phyloP scores from a whole-genome alignment of 2,888 invertebrate genomes.

The Sabatieria punctata region DNA sequence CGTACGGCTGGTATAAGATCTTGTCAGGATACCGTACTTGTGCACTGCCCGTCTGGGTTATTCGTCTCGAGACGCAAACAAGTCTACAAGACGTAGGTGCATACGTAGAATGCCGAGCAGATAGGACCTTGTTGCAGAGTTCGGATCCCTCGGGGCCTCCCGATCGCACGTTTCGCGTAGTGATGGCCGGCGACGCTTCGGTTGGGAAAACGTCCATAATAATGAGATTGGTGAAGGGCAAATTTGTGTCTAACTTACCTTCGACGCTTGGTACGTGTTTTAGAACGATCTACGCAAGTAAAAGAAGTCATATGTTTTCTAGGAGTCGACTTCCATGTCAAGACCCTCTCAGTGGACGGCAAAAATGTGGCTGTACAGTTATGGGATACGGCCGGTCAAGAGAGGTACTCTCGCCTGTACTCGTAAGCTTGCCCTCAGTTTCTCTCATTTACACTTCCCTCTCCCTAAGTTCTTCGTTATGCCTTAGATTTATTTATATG shows the following conservation, averaged over 20 bases:
- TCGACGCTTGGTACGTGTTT: slow-evolving; percentile 46
- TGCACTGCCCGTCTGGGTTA: no score
- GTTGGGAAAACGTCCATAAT: slow-evolving; percentile 48
- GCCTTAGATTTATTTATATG: no score
- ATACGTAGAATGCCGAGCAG: no score
- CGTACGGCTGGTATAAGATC: neutral
- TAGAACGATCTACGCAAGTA: no score
- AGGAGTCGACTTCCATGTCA: slow-evolving; percentile 44
- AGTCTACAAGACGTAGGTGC: no score
- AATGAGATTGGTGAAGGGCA: slow-evolving; percentile 42
- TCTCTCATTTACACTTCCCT: no score
- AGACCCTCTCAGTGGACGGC: slow-evolving; percentile 41
- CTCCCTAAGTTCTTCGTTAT: no score
- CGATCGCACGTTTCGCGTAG: slow-evolving; percentile 45
- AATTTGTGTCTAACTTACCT: slow-evolving; percentile 41
- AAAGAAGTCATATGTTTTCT: no score
- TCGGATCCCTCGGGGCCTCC: slow-evolving; percentile 30
- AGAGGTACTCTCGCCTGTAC: slow-evolving; percentile 30
- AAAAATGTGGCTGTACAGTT: slow-evolving; percentile 38
- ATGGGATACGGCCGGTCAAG: slow-evolving; percentile 47
- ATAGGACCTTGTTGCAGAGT: no score
- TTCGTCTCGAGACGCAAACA: no score
- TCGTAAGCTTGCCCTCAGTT: no score
- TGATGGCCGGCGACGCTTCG: slow-evolving; percentile 46
- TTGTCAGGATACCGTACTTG: neutral